Base-by-base conservation (phyloP, 2,797 vertebrate species). In the Brachymystax lenok region DNA sequence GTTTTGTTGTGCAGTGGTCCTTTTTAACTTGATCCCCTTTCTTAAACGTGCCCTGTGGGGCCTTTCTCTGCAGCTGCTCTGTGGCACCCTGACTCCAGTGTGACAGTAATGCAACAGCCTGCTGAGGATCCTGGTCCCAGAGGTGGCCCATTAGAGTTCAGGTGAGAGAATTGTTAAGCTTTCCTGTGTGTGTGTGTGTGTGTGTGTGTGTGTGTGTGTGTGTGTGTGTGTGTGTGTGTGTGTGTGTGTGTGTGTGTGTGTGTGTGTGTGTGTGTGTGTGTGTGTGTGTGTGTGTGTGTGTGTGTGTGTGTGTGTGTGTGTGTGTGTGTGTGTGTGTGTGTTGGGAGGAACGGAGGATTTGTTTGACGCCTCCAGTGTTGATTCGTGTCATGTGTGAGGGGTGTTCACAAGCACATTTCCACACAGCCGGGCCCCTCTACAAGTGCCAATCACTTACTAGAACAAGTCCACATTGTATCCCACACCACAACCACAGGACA, bases 91-190 rank as follows among this genome's bases (percentile, higher is more conserved):
- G 87, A 46, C 28, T 46, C 33, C 35, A 59, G 33, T 90, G 91
- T 90, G 91, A 92, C 91, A 92, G 88, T 91, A 90, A 92, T 92
- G 89, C 89, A 89, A 91, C 88, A 86, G 59, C 59, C 90, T 89
- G 88, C 86, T 84, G 80, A 80, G 84, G 87, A 88, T 84, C 82
- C 84, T 13, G 82, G 90, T 92, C 92, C 90, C 89, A 85, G 88
- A 91, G 89, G 91, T 90, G 89, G 90, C 88, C 90, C 90, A 90
- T 93, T 93, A 92, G 87, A 90, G 91, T 90, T 92, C 91, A 93
- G 91, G 92, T 92, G 91, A 92, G 88, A 88, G 86, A 91, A 92
- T 89, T 92, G 91, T 91, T 88, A 88, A 69, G 89, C 85, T 80
- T 88, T 88, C 90, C 90, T 90, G 88, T 83, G 90, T 77, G 16